Conservation (phyloP, 1,140 invertebrate genomes). For the Calliopsis andreniformis region DNA sequence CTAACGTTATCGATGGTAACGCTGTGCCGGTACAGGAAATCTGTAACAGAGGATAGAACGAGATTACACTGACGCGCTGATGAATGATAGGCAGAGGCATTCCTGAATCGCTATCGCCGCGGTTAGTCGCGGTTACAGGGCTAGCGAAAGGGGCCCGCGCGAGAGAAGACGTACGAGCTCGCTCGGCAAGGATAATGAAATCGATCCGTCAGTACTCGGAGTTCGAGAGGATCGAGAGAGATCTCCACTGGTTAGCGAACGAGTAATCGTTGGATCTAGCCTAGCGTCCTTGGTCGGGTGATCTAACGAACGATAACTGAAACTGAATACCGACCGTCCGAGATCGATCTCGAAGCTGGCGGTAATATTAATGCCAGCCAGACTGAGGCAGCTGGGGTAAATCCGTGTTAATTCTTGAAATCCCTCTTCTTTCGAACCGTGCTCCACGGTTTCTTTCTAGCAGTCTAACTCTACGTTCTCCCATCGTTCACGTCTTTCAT, state of each 20-base stretch:
- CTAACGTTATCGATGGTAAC: slow-evolving; percentile 89
- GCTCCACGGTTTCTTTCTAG: not conserved
- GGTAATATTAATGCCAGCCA: slow-evolving; percentile 27
- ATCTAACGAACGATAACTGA: slow-evolving; percentile 47
- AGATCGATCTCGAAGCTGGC: slow-evolving; percentile 30
- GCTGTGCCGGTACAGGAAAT: slow-evolving; percentile 90
- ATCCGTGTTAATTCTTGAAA: slow-evolving; percentile 35
- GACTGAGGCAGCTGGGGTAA: slow-evolving; percentile 10
- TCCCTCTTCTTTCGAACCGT: not conserved
- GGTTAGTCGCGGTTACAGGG: slow-evolving; percentile 8
- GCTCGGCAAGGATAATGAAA: slow-evolving; percentile 47
- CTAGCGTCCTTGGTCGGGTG: slow-evolving; percentile 39
- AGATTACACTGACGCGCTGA: slow-evolving; percentile 57
- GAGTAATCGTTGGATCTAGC: slow-evolving; percentile 49
- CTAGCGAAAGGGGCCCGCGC: slow-evolving; percentile 9
- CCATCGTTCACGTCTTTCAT: slow-evolving; percentile 20
- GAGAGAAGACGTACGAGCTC: slow-evolving; percentile 46
- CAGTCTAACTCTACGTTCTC: too few species aligned
- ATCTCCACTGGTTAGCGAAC: slow-evolving; percentile 17
- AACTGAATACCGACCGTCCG: slow-evolving; percentile 35
- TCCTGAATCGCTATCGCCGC: slow-evolving; percentile 39
- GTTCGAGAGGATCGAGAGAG: slow-evolving; percentile 35
- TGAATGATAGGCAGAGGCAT: slow-evolving; percentile 46
- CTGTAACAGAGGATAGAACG: slow-evolving; percentile 83
- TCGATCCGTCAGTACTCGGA: slow-evolving; percentile 44